phyloP scores from a whole-genome alignment of 2,113 vertebrate species.

The Gallinago undulata region DNA sequence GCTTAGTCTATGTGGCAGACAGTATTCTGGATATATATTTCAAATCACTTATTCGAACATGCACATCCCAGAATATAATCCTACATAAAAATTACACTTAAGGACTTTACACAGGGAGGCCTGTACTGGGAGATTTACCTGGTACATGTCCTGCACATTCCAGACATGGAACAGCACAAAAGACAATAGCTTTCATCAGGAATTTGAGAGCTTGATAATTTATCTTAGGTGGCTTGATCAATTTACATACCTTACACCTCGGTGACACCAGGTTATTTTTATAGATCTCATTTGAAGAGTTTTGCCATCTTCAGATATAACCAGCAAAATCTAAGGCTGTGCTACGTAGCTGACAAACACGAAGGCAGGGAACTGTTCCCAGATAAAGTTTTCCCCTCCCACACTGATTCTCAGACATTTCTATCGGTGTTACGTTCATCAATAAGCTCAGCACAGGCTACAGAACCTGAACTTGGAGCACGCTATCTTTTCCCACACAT shows the following conservation, averaged over 20 bases:
- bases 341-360: slow-evolving; percentile 8
- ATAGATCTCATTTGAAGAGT: slow-evolving; percentile 21
- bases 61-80: slow-evolving; percentile 84
- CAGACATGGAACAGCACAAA: slow-evolving; percentile 91
- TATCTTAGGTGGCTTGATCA: slow-evolving; percentile 44
- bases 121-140: slow-evolving; percentile 88
- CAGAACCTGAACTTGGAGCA: background rate
- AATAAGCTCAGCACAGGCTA: background rate
- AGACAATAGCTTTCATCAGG: slow-evolving; percentile 86
- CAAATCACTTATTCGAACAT: slow-evolving; percentile 13
- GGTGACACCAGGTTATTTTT: background rate
- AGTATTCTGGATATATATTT: slow-evolving; percentile 35
- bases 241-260: slow-evolving; percentile 41
- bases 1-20: slow-evolving; percentile 32
- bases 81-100: slow-evolving; percentile 69
- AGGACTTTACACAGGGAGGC: slow-evolving; percentile 68
- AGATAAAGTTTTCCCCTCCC: slow-evolving; percentile 57
- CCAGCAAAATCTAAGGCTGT: slow-evolving; percentile 47
- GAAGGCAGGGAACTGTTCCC: slow-evolving; percentile 62
- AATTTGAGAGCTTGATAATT: slow-evolving; percentile 73
- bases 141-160: slow-evolving; percentile 94
- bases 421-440: background rate
- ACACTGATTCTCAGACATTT: background rate
- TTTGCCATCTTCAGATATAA: slow-evolving; percentile 47
- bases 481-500: background rate